Evolutionary conservation across 2,888 invertebrate species (phyloP), one percentile per base, ranked within the genome.

Genomic region (Drosophila bunnanda): DNA sequence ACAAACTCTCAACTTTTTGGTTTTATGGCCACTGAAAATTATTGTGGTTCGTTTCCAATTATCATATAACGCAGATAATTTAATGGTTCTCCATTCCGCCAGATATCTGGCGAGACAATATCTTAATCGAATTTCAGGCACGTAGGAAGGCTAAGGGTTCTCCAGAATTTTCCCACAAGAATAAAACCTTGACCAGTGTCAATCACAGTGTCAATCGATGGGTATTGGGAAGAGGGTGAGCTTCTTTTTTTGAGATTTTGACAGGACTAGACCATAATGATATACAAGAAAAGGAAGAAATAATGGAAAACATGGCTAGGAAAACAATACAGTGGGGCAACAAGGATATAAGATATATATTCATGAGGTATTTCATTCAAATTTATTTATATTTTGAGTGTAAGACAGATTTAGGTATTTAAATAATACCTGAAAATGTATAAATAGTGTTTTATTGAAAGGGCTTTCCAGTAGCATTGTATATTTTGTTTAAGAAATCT

Each of bases 31-130:
- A 46, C 28, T 54, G 46, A 53, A 53, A 67, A 54, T 67, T 54
- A 67, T 55, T 55, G 34, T n/a, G 46, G 68, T 67, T 46, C 34
- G 34, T 39, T 39, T 39, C 34, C 54, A 67, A 67, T 67, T 67
- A 67, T 67, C 67, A 66, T 71, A 44, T 53, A 52, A 38, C 20
- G 50, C 50, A 46, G 70, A 52, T 69, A 70, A 52, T 38, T 38
- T 46, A 44, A 50, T 32, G 57, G n/a, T 48, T 50, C 41, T 39
- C 20, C 30, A 58, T 38, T 46, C 50, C 32, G 4, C 32, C 2
- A 17, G 25, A 13, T 28, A n/a, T 32, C 44, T 46, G 48, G 34
- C 12, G 30, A 34, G 15, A n/a, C n/a, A 8, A 34, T 56, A 44
- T 39, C 55, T 10, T 12, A 46, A 62, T 53, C 36, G 32, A 58